These are phyloP conservation scores for Amiota minor DNA, from an alignment of 2,888 invertebrate genomes.

Conservation along the genomic window DNA sequence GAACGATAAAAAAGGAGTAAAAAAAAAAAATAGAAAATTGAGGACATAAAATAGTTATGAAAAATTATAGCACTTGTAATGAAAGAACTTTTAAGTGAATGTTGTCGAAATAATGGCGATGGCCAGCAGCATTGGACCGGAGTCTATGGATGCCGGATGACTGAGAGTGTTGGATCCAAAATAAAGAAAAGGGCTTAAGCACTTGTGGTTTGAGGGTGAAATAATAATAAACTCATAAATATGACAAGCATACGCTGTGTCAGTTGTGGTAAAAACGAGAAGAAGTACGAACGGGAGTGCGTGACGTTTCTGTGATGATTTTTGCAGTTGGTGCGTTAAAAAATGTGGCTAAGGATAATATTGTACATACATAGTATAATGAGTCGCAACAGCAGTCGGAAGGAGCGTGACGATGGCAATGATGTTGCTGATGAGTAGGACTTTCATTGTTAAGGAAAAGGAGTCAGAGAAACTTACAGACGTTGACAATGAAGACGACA, in stretches of 20 bases:
- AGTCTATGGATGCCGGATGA: background rate
- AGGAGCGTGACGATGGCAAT: background rate
- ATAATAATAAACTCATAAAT: constrained; percentile 66
- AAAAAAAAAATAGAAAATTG: background rate
- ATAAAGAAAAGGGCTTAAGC: background rate
- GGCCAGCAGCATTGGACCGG: constrained; percentile 12
- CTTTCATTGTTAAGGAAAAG: background rate
- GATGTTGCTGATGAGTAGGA: constrained; percentile 5
- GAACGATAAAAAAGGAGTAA: constrained; percentile 33
- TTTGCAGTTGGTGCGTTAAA: constrained; percentile 46
- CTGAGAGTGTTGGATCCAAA: background rate
- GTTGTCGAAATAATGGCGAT: constrained; percentile 36
- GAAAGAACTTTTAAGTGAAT: constrained; percentile 62
- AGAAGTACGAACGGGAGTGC: too few relatives aligned
- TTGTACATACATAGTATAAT: constrained; percentile 17
- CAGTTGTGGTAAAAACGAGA: too few relatives aligned
- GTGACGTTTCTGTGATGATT: constrained; percentile 16
- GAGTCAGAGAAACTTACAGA: too few relatives aligned
- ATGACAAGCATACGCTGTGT: constrained; percentile 55
- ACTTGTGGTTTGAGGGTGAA: constrained; percentile 35
- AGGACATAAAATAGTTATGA: constrained; percentile 43
- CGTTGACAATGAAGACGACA: constrained; percentile 33
- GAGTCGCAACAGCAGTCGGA: background rate
- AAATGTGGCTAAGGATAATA: constrained; percentile 39
- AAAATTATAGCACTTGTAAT: constrained; percentile 63